Evolutionary conservation across 1,140 invertebrate species (phyloP).

Genomic region (Zaprionus nigranus): DNA sequence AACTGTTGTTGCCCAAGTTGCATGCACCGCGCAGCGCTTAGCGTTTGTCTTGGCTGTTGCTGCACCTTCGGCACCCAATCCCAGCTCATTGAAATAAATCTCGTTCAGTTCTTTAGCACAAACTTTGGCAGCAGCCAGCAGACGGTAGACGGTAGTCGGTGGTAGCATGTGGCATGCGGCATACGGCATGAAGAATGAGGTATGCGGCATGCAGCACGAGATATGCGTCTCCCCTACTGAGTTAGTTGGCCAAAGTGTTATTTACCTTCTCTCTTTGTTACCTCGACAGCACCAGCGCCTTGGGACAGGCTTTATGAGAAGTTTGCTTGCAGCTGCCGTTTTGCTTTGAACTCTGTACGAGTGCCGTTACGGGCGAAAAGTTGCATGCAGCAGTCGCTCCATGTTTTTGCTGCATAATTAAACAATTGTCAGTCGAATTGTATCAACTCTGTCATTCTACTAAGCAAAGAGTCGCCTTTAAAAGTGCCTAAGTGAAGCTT

Average conservation of each 20-base stretch:
- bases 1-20: conserved; percentile 47
- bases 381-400: conserved; percentile 51
- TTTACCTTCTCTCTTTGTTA: conserved; percentile 78
- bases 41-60: conserved; percentile 32
- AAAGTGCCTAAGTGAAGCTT: background rate
- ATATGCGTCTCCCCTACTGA: conserved; percentile 54
- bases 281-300: conserved; percentile 37
- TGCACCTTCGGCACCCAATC: conserved; percentile 29
- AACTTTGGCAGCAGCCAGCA: conserved; percentile 52
- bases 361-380: background rate
- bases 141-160: conserved; percentile 7
- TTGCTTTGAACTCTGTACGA: background rate
- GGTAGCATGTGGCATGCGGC: conserved; percentile 12
- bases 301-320: conserved; percentile 56
- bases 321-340: conserved; percentile 50
- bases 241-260: conserved; percentile 67
- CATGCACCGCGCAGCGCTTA: conserved; percentile 17
- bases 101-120: conserved; percentile 54
- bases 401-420: conserved; percentile 77
- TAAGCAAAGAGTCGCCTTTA: background rate
- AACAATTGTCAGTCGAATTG: conserved; percentile 71
- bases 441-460: conserved; percentile 18
- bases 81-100: conserved; percentile 72
- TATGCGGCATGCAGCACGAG: conserved; percentile 25
- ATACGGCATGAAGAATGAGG: background rate